Base-by-base conservation (phyloP, 2,888 invertebrate species). In the Aporophyla lueneburgensis region DNA sequence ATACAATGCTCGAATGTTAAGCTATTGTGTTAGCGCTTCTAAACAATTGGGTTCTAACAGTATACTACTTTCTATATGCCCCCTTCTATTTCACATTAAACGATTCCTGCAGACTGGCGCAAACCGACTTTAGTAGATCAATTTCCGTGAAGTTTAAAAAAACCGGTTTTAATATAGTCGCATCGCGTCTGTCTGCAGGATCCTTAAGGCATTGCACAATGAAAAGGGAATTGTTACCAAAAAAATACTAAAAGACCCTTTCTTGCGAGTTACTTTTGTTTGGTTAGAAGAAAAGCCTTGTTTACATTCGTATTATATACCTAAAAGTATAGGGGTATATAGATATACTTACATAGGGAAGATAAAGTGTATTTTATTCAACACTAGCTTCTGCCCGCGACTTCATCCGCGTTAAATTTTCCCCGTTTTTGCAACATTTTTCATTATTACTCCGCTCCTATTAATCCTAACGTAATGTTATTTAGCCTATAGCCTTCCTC, bases 41-140 rank as follows among this genome's bases (percentile, higher is more conserved):
- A 76, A 78, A 66, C 54, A 76, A 81, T 66, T 81, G 21, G 66
- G 61, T 76, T 61, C 54, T 21, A 81, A 76, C 54, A 76, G 54
- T 46, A 49, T 33, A 2, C 21, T 27, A 43, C 49, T 54, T 81
- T 61, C 40, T 5, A n/a, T 27, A 53, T 46, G 59, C 53, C 58
- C 5, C 21, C n/a, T 61, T 65, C 49, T 14, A 54, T 76, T 65
- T 76, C n/a, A 51, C 24, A 53, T 61, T 58, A 56, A 43, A 80
- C 1, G 33, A 3, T 33, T 33, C 33, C 33, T 3, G 33, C 33
- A 33, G 33, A 33, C 33, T 3, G 33, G 33, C 3, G 33, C 33
- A 3, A 3, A 33, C 1, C 33, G 3, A 33, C 33, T 33, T 33
- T 33, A 33, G 33, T 33, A 33, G 33, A 33, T 33, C 33, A 33